Base-by-base conservation (phyloP, 2,113 vertebrate species). In the Epinephelus moara region DNA sequence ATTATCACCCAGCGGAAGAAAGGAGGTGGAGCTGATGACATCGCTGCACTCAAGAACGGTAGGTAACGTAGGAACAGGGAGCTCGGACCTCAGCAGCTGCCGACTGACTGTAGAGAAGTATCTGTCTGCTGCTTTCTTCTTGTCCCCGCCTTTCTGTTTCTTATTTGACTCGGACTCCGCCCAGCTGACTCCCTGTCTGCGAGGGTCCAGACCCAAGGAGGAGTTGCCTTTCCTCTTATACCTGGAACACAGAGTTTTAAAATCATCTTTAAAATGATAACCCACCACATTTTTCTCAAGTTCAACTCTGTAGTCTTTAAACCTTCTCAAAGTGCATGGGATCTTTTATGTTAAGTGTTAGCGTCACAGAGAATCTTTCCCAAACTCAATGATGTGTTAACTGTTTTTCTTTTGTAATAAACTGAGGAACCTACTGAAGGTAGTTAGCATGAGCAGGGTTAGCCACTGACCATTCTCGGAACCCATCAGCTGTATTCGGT, bases 201-300 rank as follows among this genome's bases (percentile, higher is more conserved):
- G 96, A 3, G 86, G 84, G 81, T 98, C 90, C 83, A 99, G 91
- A 55, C 98, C 98, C 78, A 99, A 94, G 52, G 96, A 96, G 3
- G 96, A 97, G 33, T 91, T 90, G 55, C 97, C 97, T 92, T 96
- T 98, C 88, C 98, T 96, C 92, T 78, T 97, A 64, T 99, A 99
- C 50, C 98, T 99, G 77, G 14, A 84, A 92, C 19, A 69, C 0
- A 33, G 10, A 13, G 30, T 47, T 60, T 69, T 12, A 71, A 57
- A 76, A 47, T 18, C 15, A 5, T 23, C 42, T 45, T 45, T 45
- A 45, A 37, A 45, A 45, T 45, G 42, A 71, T 45, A 55, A 45
- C 11, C 6, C 10, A 23, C 5, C 18, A 19, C 21, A 40, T 33
- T 27, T 67, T 23, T 42, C 3, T 59, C 18, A 52, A 40, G 25